These are phyloP conservation scores for Siniperca undulata DNA, from an alignment of 2,797 vertebrate genomes.

Conservation along the genomic window DNA sequence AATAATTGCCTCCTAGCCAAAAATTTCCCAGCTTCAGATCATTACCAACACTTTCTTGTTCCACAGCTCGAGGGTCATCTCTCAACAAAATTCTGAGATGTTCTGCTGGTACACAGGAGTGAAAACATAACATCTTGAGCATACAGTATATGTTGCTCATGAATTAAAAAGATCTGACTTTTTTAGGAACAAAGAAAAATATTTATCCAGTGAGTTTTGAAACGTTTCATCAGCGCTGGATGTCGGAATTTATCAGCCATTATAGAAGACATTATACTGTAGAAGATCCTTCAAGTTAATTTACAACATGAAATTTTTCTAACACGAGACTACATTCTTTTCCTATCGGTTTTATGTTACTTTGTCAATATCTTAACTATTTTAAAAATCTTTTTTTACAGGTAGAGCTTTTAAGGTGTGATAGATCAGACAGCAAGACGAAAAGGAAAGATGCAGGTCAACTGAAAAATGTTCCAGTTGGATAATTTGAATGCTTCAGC, in stretches of 20 bases:
- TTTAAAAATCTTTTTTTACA: background rate
- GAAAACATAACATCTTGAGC: background rate
- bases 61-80: background rate
- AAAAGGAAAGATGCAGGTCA: constrained; percentile 36
- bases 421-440: constrained; percentile 25
- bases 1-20: background rate
- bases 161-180: background rate
- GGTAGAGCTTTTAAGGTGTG: constrained; percentile 5
- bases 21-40: background rate
- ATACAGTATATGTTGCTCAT: background rate
- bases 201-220: background rate
- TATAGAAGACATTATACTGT: background rate
- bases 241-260: background rate
- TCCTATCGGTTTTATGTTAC: background rate
- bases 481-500: constrained; percentile 55
- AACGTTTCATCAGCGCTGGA: background rate
- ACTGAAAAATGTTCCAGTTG: constrained; percentile 26
- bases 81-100: background rate
- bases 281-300: background rate
- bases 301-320: background rate
- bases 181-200: background rate
- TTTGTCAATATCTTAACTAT: constrained; percentile 2
- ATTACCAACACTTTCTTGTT: background rate
- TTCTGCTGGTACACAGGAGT: background rate
- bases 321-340: background rate